phyloP scores from a whole-genome alignment of 2,113 vertebrate species.

The Xyliphius kryptos region DNA sequence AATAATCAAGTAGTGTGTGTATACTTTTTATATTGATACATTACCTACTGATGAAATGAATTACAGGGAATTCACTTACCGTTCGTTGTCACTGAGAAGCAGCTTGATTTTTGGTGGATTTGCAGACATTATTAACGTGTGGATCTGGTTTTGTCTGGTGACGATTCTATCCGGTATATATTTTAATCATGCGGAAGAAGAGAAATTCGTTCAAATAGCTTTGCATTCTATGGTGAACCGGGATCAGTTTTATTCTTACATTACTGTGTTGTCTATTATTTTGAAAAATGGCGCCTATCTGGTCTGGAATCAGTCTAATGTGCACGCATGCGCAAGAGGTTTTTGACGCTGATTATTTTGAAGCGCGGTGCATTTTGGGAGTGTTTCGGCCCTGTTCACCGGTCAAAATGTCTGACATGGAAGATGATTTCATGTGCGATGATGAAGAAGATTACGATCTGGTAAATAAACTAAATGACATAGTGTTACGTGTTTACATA shows the following conservation, averaged over 20 bases:
- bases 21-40: too few relatives aligned
- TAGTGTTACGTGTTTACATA: too few relatives aligned
- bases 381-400: conserved; percentile 37
- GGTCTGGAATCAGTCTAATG: neutral
- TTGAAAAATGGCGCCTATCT: neutral
- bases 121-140: conserved; percentile 53
- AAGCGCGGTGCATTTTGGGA: conserved; percentile 39
- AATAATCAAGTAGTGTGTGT: too few relatives aligned
- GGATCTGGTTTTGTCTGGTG: conserved; percentile 26
- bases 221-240: neutral
- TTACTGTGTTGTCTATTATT: fast-evolving
- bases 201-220: neutral
- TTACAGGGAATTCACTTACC: conserved; percentile 44
- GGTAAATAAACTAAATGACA: conserved; percentile 71
- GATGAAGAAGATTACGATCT: conserved; percentile 97
- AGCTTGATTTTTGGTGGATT: conserved; percentile 53
- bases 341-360: conserved; percentile 8
- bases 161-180: conserved; percentile 29
- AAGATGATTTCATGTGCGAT: conserved; percentile 99
- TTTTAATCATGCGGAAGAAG: conserved; percentile 32
- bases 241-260: neutral
- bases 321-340: conserved; percentile 5
- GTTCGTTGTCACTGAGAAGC: conserved; percentile 43
- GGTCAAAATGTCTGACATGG: conserved; percentile 97
- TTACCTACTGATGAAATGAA: too few relatives aligned